Base-by-base conservation (phyloP, 2,888 invertebrate genomes). In the Parnassius smintheus region DNA sequence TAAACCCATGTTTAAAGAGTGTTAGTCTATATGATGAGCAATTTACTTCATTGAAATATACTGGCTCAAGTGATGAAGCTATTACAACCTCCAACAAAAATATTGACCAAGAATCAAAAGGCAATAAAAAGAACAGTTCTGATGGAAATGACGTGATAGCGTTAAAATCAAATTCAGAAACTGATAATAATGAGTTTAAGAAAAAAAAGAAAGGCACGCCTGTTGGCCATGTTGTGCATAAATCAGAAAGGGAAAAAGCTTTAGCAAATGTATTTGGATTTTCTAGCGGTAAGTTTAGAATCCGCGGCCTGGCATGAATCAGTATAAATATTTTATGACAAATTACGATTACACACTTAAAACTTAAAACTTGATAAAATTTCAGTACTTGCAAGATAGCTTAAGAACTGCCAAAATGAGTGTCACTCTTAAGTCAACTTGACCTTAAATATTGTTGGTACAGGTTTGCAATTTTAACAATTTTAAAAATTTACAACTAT, bases 221-320 rank as follows among this genome's bases (percentile, higher is more conserved):
- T 44, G 63, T 52, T 3, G 44, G 46, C 22, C 67, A 66, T 8
- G 57, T 68, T 11, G 45, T 66, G 12, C 80, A 74, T 61, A 65
- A 67, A 41, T 46, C 62, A 22, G 75, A 81, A 62, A 81, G 77
- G 62, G 76, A 81, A 49, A 83, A 73, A 66, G 78, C 77, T 53
- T 74, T 89, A 70, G 77, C 83, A 53, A 82, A 82, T 75, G 69
- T 86, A 51, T 87, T 91, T 76, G 91, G 91, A 83, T 85, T 85
- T 72, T 66, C 81, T 44, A 81, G 80, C 74, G 88, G 91, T 91
- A 81, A 90, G 89, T 90, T 68, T 54, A 59, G 45, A 59, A 51
- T 18, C 22, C 25, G 45, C 2, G 41, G 52, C 46, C 42, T 45
- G 56, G 63, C 59, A 64, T 64, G 63, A 18, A 49, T 49, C 13